Evolutionary conservation across 64 coral and sea anemone genomes (phyloP), one percentile per base, ranked within the genome.

Genomic region (Orbicella faveolata): DNA sequence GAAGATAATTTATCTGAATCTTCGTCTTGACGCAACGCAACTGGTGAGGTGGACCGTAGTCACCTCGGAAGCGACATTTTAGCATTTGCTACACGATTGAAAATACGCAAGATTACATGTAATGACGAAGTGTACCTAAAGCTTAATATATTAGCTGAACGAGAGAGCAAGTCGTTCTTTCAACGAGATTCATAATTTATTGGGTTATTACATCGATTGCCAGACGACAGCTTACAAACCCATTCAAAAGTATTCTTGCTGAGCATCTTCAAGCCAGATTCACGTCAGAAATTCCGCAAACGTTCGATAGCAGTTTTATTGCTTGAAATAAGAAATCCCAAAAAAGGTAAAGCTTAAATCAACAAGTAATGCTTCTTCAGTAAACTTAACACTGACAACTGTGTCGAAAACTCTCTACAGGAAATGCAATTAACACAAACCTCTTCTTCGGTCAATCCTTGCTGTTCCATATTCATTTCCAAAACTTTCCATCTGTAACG

Each of bases 391-490:
- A 26, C 21, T 70, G 9, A 4, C 67, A 9, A 25, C 21, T 70
- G 23, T 25, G 21, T 70, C 67, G n/a, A 33, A 70, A 70, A 23
- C 63, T 23, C 11, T 15, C 11, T 17, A 18, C 55, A 63, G 62
- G 75, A 86, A 88, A 55, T 81, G 61, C 8, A 34, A 39, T 61
- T 17, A 55, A 17, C 33, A 63, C 80, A 80, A 79, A 99, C 97
- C 89, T 95, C 94, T 80, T 95, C 89, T 41, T 78, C 66, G 10
- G 97, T 87, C 30, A 99, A 81, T 0, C 91, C 94, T 73, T 99
- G 91, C 57, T 95, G 82, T 81, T 95, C 91, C 97, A 99, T 99
- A 18, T 76, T 75, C 66, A 88, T 77, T 78, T 99, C 97, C 11
- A 96, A 87, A 30, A 82, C 73, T 88, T 83, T 87, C 88, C 79